Evolutionary conservation across 2,888 invertebrate genomes (phyloP).

Genomic region (Cosmia pyralina): DNA sequence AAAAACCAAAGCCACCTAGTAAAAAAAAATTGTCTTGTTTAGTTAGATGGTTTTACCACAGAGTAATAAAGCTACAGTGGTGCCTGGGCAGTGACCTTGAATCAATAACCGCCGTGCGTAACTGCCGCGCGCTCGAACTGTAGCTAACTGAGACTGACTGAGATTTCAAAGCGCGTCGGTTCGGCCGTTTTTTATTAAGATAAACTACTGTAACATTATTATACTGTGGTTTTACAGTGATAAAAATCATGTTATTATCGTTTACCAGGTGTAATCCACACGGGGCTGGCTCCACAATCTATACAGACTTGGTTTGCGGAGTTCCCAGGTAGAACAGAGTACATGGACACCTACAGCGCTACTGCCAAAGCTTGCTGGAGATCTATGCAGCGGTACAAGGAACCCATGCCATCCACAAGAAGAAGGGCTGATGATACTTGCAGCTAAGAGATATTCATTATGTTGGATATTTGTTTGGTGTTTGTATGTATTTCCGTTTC

Average conservation of each 20-base stretch:
- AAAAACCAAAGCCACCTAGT: too few species aligned
- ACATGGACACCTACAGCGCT: constrained; percentile 91
- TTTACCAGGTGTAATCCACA: constrained; percentile 71
- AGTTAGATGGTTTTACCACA: too few species aligned
- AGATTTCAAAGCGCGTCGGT: too few species aligned
- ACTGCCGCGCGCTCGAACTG: too few species aligned
- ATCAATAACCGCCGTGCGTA: too few species aligned
- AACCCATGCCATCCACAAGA: constrained; percentile 91
- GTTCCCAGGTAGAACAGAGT: constrained; percentile 91
- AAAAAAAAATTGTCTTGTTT: too few species aligned
- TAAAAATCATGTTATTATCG: neutral
- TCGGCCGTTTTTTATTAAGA: too few species aligned
- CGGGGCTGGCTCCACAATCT: constrained; percentile 85
- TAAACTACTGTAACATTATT: too few species aligned
- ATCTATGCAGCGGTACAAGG: constrained; percentile 91
- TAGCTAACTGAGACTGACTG: too few species aligned
- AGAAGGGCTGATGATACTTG: constrained; percentile 90
- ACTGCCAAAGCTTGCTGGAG: constrained; percentile 90
- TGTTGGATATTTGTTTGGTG: constrained; percentile 45
- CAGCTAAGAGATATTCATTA: constrained; percentile 69
- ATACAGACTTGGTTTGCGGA: constrained; percentile 89
- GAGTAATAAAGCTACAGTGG: too few species aligned
- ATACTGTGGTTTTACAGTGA: neutral
- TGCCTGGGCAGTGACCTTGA: too few species aligned
- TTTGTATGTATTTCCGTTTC: constrained; percentile 41